A percentile compares a stretch with the other conserved stretches of the same genome.
Conservation (phyloP, 2,888 invertebrate species). For the Limnephilus marmoratus region DNA sequence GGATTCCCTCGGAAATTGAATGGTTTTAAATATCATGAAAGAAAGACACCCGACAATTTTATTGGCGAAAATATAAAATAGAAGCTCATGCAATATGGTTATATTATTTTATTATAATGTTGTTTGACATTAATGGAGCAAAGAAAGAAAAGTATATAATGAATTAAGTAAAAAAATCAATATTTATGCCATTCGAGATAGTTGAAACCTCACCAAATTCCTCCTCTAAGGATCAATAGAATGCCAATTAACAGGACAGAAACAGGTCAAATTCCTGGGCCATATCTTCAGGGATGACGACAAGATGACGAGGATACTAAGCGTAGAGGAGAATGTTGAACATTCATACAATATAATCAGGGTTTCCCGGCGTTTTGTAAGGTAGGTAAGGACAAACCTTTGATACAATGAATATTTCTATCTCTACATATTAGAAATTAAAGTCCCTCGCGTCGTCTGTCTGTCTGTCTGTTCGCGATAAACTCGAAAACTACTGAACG, state of each 20-base stretch:
- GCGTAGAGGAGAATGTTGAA: not conserved
- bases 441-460: no score
- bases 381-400: no score
- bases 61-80: not conserved
- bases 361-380: not conserved
- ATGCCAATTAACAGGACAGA: not conserved
- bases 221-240: not conserved
- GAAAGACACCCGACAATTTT: not conserved
- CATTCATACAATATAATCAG: not conserved
- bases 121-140: not conserved
- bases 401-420: no score
- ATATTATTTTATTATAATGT: not conserved
- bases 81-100: not conserved
- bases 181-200: not conserved
- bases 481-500: no score
- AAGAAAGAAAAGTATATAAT: not conserved
- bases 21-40: not conserved
- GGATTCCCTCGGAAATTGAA: not conserved
- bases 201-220: not conserved
- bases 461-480: no score
- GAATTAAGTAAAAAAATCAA: no score
- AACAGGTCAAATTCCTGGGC: not conserved
- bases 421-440: no score
- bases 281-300: not conserved
- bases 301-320: not conserved